phyloP scores from a whole-genome alignment of 2,888 invertebrate species.

The Bombylius major region DNA sequence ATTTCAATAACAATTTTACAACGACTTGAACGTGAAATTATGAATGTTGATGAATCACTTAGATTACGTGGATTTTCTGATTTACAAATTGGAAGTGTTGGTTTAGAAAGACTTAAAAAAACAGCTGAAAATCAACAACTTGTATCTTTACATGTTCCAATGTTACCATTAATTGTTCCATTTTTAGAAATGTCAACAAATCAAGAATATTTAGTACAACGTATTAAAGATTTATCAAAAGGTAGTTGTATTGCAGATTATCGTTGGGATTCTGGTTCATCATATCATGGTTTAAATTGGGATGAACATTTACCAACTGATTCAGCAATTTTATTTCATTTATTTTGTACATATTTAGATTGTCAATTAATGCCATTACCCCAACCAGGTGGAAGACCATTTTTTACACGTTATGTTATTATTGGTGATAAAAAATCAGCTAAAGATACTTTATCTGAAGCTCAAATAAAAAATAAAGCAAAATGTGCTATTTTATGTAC shows the following conservation, averaged over 20 bases:
- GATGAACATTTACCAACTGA: slow-evolving; percentile 76
- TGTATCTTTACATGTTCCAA: slow-evolving; percentile 30
- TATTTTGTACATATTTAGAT: slow-evolving; percentile 78
- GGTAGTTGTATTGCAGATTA: slow-evolving; percentile 83
- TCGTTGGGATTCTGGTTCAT: slow-evolving; percentile 75
- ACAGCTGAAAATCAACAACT: slow-evolving; percentile 45
- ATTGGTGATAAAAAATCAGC: slow-evolving; percentile 32
- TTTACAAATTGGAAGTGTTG: slow-evolving; percentile 53
- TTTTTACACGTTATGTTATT: slow-evolving; percentile 40
- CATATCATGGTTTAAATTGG: slow-evolving; percentile 62
- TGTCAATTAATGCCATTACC: slow-evolving; percentile 57
- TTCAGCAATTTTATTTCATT: slow-evolving; percentile 71
- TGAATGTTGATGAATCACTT: slow-evolving; percentile 54
- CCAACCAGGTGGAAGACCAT: slow-evolving; percentile 52
- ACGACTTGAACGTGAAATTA: slow-evolving; percentile 62
- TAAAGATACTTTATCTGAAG: slow-evolving; percentile 29
- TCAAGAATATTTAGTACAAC: slow-evolving; percentile 72
- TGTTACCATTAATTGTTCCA: slow-evolving; percentile 47
- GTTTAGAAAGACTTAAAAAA: slow-evolving; percentile 61
- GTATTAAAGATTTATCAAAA: slow-evolving; percentile 63
- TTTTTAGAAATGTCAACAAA: slow-evolving; percentile 72
- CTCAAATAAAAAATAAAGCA: slow-evolving; percentile 28
- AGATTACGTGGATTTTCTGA: slow-evolving; percentile 55
- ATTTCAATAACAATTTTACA: slow-evolving; percentile 70
- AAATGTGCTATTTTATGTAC: slow-evolving; percentile 34